Base-by-base conservation (phyloP, 2,113 vertebrate genomes). In the Equus przewalskii region DNA sequence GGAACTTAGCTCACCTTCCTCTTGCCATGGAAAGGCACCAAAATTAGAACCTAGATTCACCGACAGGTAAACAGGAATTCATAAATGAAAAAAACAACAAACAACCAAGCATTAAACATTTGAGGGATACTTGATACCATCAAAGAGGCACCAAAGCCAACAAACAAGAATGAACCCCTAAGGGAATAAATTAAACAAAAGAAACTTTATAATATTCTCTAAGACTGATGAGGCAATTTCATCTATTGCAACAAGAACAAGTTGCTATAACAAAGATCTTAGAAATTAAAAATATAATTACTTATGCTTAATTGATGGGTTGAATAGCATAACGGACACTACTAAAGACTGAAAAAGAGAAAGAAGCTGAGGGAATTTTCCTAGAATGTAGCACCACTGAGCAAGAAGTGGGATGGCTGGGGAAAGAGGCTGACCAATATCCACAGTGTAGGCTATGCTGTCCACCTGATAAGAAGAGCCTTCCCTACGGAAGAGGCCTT, bases 271-370 rank as follows among this genome's bases (percentile, higher is more conserved):
- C 51, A 64, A 79, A 83, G 8, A 72, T 62, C n/a, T 54, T 81
- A 78, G 51, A 84, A 85, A 58, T 85, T 85, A n/a, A 92, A 81
- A 81, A 86, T 64, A 91, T 36, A 56, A 70, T 85, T 91, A 60
- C 24, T 60, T 67, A 56, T 51, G 36, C 49, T 88, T 96, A 72
- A 33, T 33, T 51, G 33, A 88, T 83, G 56, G 64, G 41, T 49
- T 82, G 46, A 75, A 36, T 56, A 65, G 65, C 89, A 92, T 21
- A 88, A 65, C 46, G 22, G 49, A 83, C 33, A 41, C 49, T 67
- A 56, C 56, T 49, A 69, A 85, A 92, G 58, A 75, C 49, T 75
- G 58, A 56, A 88, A 88, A 65, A 82, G n/a, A 36, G 78, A 89
- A 79, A 49, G 62, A 91, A 75, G 49, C 36, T 28, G 60, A 67